phyloP scores from a whole-genome alignment of 37 sponge, comb jelly and placozoan genomes.

The Spongilla lacustris region DNA sequence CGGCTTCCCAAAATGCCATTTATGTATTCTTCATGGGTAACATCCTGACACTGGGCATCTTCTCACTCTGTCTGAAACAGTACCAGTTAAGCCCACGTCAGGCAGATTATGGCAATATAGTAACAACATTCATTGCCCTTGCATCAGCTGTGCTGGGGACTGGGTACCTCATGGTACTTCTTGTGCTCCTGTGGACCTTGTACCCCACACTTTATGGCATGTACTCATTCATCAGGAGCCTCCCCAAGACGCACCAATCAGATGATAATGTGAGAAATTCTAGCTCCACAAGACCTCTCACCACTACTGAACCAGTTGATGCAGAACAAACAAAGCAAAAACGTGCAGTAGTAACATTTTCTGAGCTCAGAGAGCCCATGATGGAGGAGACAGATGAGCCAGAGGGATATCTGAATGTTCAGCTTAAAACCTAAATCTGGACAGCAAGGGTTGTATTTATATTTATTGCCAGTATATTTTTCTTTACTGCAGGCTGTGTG shows the following conservation, averaged over 20 bases:
- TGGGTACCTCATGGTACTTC: background rate
- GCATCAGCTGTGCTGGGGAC: background rate
- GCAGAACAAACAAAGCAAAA: background rate
- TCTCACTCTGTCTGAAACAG: background rate
- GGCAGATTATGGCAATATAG: background rate
- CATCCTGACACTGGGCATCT: slow-evolving; percentile 12
- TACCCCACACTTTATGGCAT: background rate
- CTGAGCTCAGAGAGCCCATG: background rate
- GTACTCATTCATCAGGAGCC: background rate
- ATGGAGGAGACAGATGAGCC: too few species aligned
- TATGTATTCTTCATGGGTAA: slow-evolving; percentile 24
- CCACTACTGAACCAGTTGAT: too few species aligned
- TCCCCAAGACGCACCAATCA: background rate
- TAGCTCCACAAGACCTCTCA: too few species aligned
- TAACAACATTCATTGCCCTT: background rate
- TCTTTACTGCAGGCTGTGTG: too few species aligned
- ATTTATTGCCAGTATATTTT: too few species aligned
- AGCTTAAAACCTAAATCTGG: background rate
- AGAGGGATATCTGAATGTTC: background rate
- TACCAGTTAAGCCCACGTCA: background rate
- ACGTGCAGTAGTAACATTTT: background rate
- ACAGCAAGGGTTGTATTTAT: background rate
- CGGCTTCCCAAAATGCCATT: slow-evolving; percentile 14
- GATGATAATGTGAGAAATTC: too few species aligned
- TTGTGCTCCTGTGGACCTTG: background rate